Conservation (phyloP, 2,113 vertebrate genomes). For the Heloderma charlesbogerti region DNA sequence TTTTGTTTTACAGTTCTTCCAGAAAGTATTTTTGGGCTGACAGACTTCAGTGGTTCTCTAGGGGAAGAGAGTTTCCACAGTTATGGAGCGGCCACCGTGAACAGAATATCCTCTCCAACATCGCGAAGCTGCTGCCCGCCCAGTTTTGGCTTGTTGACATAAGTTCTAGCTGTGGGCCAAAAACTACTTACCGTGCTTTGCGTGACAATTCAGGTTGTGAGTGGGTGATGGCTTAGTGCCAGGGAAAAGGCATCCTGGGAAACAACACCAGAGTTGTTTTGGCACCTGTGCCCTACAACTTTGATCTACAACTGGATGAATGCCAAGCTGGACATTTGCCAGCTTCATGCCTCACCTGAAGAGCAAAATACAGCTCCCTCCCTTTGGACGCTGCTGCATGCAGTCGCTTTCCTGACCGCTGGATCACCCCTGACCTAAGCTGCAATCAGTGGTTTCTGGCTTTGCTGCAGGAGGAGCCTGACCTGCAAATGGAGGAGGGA, state of each 20-base stretch:
- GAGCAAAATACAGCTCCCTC: no score
- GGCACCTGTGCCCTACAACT: not conserved
- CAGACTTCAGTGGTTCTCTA: not conserved
- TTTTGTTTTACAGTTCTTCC: not conserved
- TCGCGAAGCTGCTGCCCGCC: not conserved
- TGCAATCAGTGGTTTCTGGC: not conserved
- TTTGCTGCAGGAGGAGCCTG: not conserved
- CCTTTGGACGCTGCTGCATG: not conserved
- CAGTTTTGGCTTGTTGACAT: not conserved
- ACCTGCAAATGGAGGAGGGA: not conserved
- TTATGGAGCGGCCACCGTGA: not conserved
- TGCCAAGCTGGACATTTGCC: not conserved
- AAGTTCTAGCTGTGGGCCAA: not conserved
- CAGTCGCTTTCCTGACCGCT: not conserved
- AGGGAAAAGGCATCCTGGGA: not conserved
- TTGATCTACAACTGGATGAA: not conserved
- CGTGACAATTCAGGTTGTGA: not conserved
- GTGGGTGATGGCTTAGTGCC: not conserved
- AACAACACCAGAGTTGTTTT: not conserved
- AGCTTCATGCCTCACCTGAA: not conserved
- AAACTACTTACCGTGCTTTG: not conserved
- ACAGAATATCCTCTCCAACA: not conserved
- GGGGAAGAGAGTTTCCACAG: not conserved
- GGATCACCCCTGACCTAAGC: conserved; percentile 6
- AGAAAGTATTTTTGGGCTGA: not conserved